These are phyloP conservation scores for Stomatorhinus ivindoensis DNA, from an alignment of 2,113 vertebrate species.

Conservation along the genomic window DNA sequence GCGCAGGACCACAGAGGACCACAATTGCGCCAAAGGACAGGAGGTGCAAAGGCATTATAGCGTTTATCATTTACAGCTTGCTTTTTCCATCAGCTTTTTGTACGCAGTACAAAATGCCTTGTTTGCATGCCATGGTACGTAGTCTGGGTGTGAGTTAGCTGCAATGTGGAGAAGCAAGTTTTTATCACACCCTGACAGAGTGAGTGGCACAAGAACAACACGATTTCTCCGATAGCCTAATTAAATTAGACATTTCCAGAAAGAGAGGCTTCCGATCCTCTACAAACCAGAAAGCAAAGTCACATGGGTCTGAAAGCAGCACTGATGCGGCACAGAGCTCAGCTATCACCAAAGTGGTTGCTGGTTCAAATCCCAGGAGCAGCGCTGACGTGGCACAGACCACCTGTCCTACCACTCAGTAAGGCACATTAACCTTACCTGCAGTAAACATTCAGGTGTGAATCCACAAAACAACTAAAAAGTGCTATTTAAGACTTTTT, in stretches of 20 bases:
- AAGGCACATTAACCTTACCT: neutral
- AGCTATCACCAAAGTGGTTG: neutral
- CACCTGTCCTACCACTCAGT: too few species aligned
- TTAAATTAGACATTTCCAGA: neutral
- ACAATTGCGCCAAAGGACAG: neutral
- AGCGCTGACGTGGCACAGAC: neutral
- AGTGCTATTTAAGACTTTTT: neutral
- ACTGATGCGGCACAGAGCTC: neutral
- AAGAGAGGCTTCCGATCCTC: neutral
- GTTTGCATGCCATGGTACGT: neutral
- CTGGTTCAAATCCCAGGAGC: neutral
- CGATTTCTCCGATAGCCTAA: neutral
- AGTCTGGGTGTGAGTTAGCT: neutral
- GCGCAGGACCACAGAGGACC: too few species aligned
- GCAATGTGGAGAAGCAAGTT: neutral
- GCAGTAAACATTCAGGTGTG: neutral
- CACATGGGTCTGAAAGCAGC: neutral
- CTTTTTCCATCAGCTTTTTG: neutral
- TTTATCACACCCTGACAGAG: neutral
- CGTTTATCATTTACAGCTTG: neutral
- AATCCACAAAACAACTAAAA: neutral
- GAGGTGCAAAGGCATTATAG: neutral
- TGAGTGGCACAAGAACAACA: neutral
- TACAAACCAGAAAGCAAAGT: neutral
- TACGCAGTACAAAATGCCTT: neutral